Conservation (phyloP, 2,888 invertebrate genomes). For the Melolontha melolontha region DNA sequence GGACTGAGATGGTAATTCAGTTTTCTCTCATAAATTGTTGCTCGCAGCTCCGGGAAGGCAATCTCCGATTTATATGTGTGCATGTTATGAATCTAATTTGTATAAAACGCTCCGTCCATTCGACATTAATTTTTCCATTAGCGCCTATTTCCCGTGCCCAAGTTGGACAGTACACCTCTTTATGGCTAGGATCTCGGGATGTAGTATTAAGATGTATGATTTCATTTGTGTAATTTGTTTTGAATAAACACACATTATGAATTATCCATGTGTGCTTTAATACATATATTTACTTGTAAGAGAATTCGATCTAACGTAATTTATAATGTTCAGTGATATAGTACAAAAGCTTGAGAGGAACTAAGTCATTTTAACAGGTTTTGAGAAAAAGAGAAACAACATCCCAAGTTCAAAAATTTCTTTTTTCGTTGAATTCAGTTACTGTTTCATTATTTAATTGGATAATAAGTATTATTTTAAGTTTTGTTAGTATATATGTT, state of each 20-base stretch:
- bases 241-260: constrained; percentile 32
- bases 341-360: too few species aligned
- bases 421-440: too few species aligned
- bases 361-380: too few species aligned
- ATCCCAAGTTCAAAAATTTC: too few species aligned
- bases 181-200: constrained; percentile 7
- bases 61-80: constrained; percentile 19
- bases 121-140: constrained; percentile 28
- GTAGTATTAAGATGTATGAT: constrained; percentile 29
- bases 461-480: too few species aligned
- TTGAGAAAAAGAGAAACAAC: too few species aligned
- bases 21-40: constrained; percentile 32
- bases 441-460: too few species aligned
- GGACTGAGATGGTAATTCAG: constrained; percentile 7
- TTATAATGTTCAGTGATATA: neutral
- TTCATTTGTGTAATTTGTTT: constrained; percentile 37
- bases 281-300: neutral
- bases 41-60: constrained; percentile 7
- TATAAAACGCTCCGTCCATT: constrained; percentile 21
- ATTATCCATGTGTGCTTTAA: constrained; percentile 20
- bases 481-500: too few species aligned
- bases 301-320: neutral
- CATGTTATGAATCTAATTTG: constrained; percentile 39
- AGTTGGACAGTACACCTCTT: constrained; percentile 5
- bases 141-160: constrained; percentile 3